Base-by-base conservation (phyloP, 1,140 invertebrate species). In the Nasonia giraulti region DNA sequence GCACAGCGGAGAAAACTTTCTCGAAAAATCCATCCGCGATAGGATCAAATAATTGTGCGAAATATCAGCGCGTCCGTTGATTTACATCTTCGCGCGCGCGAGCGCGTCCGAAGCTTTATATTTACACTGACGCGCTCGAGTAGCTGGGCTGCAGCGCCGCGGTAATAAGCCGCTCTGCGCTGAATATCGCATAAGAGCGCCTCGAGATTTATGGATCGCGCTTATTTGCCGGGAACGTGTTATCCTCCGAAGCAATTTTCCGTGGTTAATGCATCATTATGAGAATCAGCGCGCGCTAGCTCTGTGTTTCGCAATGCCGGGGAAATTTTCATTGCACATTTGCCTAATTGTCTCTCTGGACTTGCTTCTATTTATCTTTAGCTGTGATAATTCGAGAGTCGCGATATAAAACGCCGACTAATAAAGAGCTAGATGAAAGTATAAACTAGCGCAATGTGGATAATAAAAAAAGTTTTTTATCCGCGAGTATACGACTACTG, bases 121-220 rank as follows among this genome's bases (percentile, higher is more conserved):
- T 68, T 77, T 66, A 75, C 14, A 37, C 31, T 17, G 81, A 77
- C 37, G n/a, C 55, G 55, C 14, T 2, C 55, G 69, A 76, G 40
- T 68, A 83, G 20, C 20, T 5, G 33, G 33, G 27, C 71, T 44
- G 62, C n/a, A 33, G 37, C 17, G 69, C 69, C 7, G 8, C 69
- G 27, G 11, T 31, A 31, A 37, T 69, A 78, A 78, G 74, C 74
- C 40, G 6, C 37, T 69, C 7, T 44, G 55, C 40, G 77, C 76
- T 79, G 76, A 50, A 79, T 73, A 79, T 79, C 44, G 69, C 27
- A 66, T 66, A 76, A 76, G 33, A 82, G 71, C 55, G 55, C 2
- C 14, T 55, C 44, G n/a, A 50, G 82, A 84, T 84, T 84, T 84
- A 84, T 84, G 82, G 47, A 79, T 71, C 44, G 23, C 68, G 76